phyloP scores from a whole-genome alignment of 1,140 invertebrate genomes.

The Cryptotermes secundus region DNA sequence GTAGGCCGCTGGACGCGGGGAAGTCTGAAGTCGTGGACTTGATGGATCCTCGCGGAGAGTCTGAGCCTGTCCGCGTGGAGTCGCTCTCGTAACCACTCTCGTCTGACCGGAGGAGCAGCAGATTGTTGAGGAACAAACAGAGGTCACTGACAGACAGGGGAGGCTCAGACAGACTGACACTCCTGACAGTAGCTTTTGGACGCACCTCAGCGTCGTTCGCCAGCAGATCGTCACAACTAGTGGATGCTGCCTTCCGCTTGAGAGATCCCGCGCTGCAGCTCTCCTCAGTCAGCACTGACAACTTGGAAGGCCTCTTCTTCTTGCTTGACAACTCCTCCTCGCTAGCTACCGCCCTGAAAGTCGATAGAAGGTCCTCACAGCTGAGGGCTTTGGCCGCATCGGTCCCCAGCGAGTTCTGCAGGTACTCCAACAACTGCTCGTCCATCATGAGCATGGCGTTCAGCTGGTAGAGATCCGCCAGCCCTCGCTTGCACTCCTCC shows the following conservation, averaged over 20 bases:
- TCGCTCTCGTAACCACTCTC: constrained; percentile 68
- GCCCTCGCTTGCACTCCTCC: constrained; percentile 43
- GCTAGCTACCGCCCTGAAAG: constrained; percentile 34
- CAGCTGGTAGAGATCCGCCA: constrained; percentile 43
- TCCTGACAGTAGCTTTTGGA: background rate
- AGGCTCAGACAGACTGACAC: background rate
- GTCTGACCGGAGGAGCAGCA: constrained; percentile 52
- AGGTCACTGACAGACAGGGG: constrained; percentile 41
- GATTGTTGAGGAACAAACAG: constrained; percentile 50
- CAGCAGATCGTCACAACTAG: constrained; percentile 40
- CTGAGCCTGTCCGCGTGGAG: constrained; percentile 57
- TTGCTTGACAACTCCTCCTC: background rate
- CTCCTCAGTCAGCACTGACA: constrained; percentile 42
- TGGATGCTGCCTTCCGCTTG: constrained; percentile 24
- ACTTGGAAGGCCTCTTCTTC: constrained; percentile 26
- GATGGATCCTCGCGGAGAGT: constrained; percentile 49
- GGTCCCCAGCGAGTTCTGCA: background rate
- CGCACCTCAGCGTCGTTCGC: constrained; percentile 34
- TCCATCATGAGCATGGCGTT: constrained; percentile 35
- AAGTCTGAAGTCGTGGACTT: constrained; percentile 43
- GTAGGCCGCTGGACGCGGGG: constrained; percentile 46
- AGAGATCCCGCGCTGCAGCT: background rate
- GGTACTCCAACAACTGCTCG: background rate
- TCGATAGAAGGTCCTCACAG: constrained; percentile 42
- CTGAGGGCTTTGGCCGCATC: constrained; percentile 31